Conservation (phyloP, 2,888 invertebrate genomes). For the Ceramica pisi region DNA sequence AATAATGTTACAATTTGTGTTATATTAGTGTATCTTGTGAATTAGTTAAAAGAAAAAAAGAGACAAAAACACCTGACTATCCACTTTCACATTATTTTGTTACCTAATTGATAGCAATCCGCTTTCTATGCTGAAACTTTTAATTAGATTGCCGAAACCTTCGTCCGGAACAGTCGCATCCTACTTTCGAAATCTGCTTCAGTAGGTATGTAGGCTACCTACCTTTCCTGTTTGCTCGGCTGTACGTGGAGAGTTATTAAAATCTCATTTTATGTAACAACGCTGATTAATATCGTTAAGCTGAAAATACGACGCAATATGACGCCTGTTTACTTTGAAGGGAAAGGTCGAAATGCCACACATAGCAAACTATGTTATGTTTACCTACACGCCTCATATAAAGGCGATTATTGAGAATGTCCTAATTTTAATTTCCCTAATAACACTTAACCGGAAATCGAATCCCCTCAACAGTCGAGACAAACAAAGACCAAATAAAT, state of each 20-base stretch:
- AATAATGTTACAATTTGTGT: too few species aligned
- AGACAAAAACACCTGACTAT: background rate
- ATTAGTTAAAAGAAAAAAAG: background rate
- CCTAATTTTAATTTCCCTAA: background rate
- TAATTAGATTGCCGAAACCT: constrained; percentile 35
- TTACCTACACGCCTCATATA: background rate
- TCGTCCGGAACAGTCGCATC: constrained; percentile 5
- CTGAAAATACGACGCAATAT: background rate
- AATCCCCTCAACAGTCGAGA: background rate
- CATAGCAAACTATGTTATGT: background rate
- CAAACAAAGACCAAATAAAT: constrained; percentile 1
- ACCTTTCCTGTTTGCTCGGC: background rate
- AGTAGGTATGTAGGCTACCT: background rate
- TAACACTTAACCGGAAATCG: background rate
- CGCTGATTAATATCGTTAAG: constrained; percentile 3
- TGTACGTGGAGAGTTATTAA: background rate
- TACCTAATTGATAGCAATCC: constrained; percentile 7
- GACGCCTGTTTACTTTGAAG: background rate
- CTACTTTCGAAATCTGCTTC: constrained; percentile 2
- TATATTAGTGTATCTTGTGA: too few species aligned
- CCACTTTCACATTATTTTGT: background rate
- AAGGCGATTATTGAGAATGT: background rate
- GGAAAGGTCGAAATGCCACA: background rate
- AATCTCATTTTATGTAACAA: background rate
- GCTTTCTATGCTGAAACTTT: constrained; percentile 32